Conservation (phyloP, 2,797 vertebrate species). For the Sciurus carolinensis region DNA sequence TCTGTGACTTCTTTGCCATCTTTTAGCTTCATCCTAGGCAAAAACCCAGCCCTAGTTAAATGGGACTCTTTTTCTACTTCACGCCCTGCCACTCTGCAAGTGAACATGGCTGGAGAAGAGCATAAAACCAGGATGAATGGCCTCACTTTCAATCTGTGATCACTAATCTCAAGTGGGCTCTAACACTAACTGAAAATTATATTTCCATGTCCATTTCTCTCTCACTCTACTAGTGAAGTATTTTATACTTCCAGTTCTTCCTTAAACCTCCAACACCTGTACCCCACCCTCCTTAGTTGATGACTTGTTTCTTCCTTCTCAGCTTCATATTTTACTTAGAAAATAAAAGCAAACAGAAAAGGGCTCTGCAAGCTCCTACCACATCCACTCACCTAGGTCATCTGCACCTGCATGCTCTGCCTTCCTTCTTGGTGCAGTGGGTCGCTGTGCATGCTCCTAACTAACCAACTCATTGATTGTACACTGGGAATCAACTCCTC, state of each 20-base stretch:
- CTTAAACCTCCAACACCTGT: neutral
- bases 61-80: neutral
- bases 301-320: neutral
- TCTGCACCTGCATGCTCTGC: neutral
- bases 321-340: constrained; percentile 16
- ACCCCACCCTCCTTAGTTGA: neutral
- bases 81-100: neutral
- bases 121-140: neutral
- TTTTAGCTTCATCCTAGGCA: neutral
- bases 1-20: neutral
- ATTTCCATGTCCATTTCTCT: constrained; percentile 27
- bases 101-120: neutral
- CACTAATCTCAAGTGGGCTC: constrained; percentile 12
- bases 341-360: neutral
- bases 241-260: neutral
- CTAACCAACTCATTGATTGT: neutral
- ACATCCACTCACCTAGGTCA: neutral
- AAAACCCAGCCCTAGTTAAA: neutral
- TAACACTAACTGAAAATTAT: constrained; percentile 36
- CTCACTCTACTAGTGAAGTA: neutral
- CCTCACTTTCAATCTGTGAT: constrained; percentile 25
- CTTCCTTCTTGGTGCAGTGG: neutral
- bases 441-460: neutral
- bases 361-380: neutral
- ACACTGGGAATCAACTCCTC: neutral